Evolutionary conservation across 2,888 invertebrate species (phyloP).

Genomic region (Meandrusa payeni): DNA sequence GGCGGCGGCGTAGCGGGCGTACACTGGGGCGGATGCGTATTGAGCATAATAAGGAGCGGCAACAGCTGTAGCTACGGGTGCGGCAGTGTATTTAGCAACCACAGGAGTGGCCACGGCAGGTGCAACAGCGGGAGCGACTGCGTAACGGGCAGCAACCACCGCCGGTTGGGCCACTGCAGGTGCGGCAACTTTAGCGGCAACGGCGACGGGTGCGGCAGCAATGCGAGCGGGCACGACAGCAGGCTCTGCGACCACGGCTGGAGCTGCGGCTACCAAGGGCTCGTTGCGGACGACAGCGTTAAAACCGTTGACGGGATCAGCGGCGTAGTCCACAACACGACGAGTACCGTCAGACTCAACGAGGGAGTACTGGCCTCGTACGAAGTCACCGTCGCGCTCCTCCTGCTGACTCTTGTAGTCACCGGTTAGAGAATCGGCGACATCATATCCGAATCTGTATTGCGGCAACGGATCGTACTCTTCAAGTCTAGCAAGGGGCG

Average conservation of each 20-base stretch:
- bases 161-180: conserved; percentile 73
- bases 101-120: conserved; percentile 32
- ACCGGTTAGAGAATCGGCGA: conserved; percentile 67
- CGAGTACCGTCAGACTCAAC: conserved; percentile 68
- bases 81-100: conserved; percentile 30
- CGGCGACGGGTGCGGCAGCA: conserved; percentile 42
- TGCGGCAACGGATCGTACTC: conserved; percentile 80
- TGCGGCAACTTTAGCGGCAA: conserved; percentile 36
- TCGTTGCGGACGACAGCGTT: conserved; percentile 70
- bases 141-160: conserved; percentile 41
- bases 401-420: conserved; percentile 74
- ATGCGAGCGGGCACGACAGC: conserved; percentile 44
- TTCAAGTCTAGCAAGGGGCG: conserved; percentile 55
- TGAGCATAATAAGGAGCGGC: conserved; percentile 24
- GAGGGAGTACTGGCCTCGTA: conserved; percentile 67
- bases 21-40: conserved; percentile 33
- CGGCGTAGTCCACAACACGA: conserved; percentile 63
- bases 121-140: conserved; percentile 38
- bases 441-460: conserved; percentile 74
- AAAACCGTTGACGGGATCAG: conserved; percentile 66
- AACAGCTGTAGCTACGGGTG: conserved; percentile 25
- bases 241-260: conserved; percentile 59
- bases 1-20: conserved; percentile 61
- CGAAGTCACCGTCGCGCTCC: conserved; percentile 77
- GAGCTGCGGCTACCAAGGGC: conserved; percentile 51